phyloP scores from a whole-genome alignment of 2,113 vertebrate genomes.

The Nothobranchius furzeri region DNA sequence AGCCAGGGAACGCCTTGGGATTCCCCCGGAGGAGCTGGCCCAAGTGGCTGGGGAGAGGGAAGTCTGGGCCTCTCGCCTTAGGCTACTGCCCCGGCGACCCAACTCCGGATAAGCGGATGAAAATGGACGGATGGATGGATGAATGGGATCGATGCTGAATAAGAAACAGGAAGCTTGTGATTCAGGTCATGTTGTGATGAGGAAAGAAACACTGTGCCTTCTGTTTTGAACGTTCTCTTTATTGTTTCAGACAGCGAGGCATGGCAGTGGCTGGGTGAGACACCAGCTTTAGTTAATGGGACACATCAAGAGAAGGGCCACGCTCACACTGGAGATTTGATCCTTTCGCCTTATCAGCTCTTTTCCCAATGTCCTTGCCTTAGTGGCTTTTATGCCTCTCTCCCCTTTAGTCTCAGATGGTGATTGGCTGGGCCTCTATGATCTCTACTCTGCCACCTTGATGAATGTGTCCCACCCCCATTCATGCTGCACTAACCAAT shows the following conservation, averaged over 20 bases:
- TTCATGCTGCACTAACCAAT: slow-evolving; percentile 57
- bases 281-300: slow-evolving; percentile 60
- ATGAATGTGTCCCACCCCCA: slow-evolving; percentile 64
- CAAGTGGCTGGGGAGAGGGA: too few species aligned
- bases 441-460: slow-evolving; percentile 65
- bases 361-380: slow-evolving; percentile 75
- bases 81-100: too few species aligned
- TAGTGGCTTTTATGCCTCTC: slow-evolving; percentile 63
- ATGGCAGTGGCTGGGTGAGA: slow-evolving; percentile 26
- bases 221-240: slow-evolving; percentile 3
- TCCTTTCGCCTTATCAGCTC: slow-evolving; percentile 69
- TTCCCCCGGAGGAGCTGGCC: too few species aligned
- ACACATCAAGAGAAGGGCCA: slow-evolving; percentile 57
- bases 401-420: slow-evolving; percentile 56
- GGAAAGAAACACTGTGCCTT: slow-evolving; percentile 15
- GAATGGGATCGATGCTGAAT: not conserved
- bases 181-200: slow-evolving; percentile 12
- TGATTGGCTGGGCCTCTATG: slow-evolving; percentile 67
- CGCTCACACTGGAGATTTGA: slow-evolving; percentile 58
- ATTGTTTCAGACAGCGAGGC: slow-evolving; percentile 51
- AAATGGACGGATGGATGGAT: too few species aligned
- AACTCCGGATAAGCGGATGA: too few species aligned
- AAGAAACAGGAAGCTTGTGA: not conserved
- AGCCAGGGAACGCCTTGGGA: too few species aligned
- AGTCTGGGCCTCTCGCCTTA: too few species aligned